These are phyloP conservation scores for Mercenaria mercenaria DNA, from an alignment of 1,140 invertebrate genomes.

Conservation along the genomic window DNA sequence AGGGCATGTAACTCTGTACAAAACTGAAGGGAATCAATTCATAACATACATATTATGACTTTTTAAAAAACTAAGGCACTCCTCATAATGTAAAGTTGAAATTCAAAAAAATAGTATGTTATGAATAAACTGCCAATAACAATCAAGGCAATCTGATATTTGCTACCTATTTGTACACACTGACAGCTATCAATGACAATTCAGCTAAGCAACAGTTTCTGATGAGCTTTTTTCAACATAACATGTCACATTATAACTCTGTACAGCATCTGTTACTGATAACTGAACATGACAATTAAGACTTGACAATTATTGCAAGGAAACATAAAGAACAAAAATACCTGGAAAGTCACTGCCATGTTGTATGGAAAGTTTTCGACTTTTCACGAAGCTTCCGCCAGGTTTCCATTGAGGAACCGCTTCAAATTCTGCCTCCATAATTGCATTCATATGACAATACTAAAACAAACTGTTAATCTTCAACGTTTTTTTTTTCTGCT, in stretches of 20 bases:
- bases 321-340: background rate
- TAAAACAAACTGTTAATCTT: too few species aligned
- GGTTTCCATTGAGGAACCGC: conserved; percentile 20
- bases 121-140: too few species aligned
- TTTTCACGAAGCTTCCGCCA: conserved; percentile 24
- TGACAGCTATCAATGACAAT: background rate
- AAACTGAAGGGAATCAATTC: too few species aligned
- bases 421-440: background rate
- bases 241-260: background rate
- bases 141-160: too few species aligned
- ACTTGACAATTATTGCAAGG: background rate
- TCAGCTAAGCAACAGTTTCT: background rate
- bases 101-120: too few species aligned
- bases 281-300: background rate
- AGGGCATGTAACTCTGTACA: too few species aligned
- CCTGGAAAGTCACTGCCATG: background rate
- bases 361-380: conserved; percentile 8
- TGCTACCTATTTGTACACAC: background rate
- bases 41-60: too few species aligned
- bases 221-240: background rate
- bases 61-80: too few species aligned
- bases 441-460: too few species aligned
- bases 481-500: too few species aligned
- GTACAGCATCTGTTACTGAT: background rate
- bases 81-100: too few species aligned